Conservation (phyloP, 1,140 invertebrate genomes). For the Ceratina australensis region DNA sequence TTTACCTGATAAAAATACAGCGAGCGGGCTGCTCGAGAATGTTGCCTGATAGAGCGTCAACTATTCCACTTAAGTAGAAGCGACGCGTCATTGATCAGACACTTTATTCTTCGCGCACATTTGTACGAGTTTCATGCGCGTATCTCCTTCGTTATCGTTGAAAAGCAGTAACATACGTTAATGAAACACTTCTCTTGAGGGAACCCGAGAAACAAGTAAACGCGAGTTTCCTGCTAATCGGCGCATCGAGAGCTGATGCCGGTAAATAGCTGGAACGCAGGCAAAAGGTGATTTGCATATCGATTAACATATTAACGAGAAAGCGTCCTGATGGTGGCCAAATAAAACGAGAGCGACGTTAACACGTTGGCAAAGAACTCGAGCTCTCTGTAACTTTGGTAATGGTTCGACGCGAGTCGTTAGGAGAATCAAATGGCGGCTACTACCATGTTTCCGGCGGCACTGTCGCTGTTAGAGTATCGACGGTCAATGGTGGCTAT, state of each 20-base stretch:
- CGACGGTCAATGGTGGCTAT: slow-evolving; percentile 54
- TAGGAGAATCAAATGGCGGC: slow-evolving; percentile 25
- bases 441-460: not conserved
- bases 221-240: not conserved
- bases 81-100: not conserved
- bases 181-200: not conserved
- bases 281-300: slow-evolving; percentile 25
- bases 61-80: not conserved
- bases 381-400: slow-evolving; percentile 15
- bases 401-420: slow-evolving; percentile 16
- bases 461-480: slow-evolving; percentile 26
- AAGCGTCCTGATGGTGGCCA: not conserved
- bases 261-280: not conserved
- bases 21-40: not conserved
- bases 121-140: not conserved
- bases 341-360: slow-evolving; percentile 10
- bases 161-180: slow-evolving; percentile 1
- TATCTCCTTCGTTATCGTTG: not conserved
- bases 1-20: not conserved
- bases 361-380: slow-evolving; percentile 29
- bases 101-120: not conserved
- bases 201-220: not conserved
- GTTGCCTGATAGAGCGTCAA: not conserved
- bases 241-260: slow-evolving; percentile 9
- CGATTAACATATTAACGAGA: slow-evolving; percentile 45